Conservation (phyloP, 2,888 invertebrate genomes). For the Drosophila buzzatii region DNA sequence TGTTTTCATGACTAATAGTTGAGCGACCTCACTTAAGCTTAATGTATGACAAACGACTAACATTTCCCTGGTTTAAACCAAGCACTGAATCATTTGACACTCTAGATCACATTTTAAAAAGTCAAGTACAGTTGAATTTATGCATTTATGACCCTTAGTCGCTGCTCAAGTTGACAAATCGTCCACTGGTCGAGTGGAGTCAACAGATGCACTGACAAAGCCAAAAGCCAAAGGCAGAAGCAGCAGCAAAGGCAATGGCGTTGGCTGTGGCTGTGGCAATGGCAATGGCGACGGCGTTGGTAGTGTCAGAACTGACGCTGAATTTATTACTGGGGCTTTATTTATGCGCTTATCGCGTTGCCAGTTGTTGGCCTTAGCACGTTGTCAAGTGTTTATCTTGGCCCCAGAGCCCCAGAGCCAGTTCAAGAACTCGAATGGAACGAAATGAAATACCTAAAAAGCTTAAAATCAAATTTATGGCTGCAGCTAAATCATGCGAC, state of each 20-base stretch:
- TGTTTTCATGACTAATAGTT: neutral
- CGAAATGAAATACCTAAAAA: conserved; percentile 75
- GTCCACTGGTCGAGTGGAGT: conserved; percentile 15
- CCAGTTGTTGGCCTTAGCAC: conserved; percentile 75
- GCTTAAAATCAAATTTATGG: conserved; percentile 79
- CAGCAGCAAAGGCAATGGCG: neutral
- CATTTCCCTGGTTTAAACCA: neutral
- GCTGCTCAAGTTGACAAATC: conserved; percentile 35
- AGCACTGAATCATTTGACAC: neutral
- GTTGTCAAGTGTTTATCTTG: conserved; percentile 81
- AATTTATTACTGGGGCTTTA: conserved; percentile 71
- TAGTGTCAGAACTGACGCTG: conserved; percentile 69
- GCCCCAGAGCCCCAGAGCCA: conserved; percentile 37
- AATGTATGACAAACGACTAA: neutral
- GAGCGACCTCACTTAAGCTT: neutral
- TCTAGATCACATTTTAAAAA: neutral
- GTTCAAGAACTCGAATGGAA: conserved; percentile 43
- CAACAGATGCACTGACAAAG: neutral
- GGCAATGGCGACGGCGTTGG: conserved; percentile 43
- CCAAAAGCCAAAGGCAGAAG: conserved; percentile 11
- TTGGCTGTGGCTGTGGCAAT: neutral
- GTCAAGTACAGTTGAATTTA: conserved; percentile 11
- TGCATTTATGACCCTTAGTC: conserved; percentile 24
- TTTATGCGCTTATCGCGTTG: conserved; percentile 75
- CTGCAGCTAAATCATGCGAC: conserved; percentile 81